Percentiles rank a stretch among this genome's conserved stretches.
Evolutionary conservation across 1,140 invertebrate species (phyloP).

Genomic region (Megathymus violae): DNA sequence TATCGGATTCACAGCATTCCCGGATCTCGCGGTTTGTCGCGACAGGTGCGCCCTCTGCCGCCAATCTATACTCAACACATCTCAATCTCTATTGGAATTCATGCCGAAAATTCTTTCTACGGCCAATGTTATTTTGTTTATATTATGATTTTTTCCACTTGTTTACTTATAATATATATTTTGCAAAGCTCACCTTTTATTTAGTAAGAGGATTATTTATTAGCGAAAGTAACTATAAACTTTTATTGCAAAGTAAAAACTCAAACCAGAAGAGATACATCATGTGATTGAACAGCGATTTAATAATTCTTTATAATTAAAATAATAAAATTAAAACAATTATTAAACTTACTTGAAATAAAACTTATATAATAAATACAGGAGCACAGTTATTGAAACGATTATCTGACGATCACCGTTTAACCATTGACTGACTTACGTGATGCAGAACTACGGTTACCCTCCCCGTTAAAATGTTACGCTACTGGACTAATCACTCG

Average conservation of each 20-base stretch:
- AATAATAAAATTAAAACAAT: background rate
- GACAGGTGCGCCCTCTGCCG: conserved; percentile 44
- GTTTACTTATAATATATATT: too few relatives aligned
- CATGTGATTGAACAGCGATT: too few relatives aligned
- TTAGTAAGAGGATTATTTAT: too few relatives aligned
- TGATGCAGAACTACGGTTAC: conserved; percentile 59
- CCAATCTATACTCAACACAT: conserved; percentile 23
- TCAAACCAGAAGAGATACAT: too few relatives aligned
- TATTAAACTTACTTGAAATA: conserved; percentile 22
- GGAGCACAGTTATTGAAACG: conserved; percentile 16
- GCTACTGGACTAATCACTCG: conserved; percentile 56
- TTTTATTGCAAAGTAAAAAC: too few relatives aligned
- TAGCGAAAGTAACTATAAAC: too few relatives aligned
- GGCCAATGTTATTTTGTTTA: background rate
- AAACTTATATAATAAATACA: conserved; percentile 21
- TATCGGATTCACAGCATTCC: conserved; percentile 78
- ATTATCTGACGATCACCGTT: conserved; percentile 35
- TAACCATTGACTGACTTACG: conserved; percentile 63
- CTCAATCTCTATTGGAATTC: conserved; percentile 12
- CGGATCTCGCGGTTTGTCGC: conserved; percentile 50
- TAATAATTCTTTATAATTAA: too few relatives aligned
- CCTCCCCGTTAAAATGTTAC: conserved; percentile 46
- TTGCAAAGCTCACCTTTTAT: too few relatives aligned
- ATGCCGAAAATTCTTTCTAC: conserved; percentile 5
- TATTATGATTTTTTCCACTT: too few relatives aligned